Conservation (phyloP, 2,113 vertebrate genomes). For the Mystacornis crossleyi region DNA sequence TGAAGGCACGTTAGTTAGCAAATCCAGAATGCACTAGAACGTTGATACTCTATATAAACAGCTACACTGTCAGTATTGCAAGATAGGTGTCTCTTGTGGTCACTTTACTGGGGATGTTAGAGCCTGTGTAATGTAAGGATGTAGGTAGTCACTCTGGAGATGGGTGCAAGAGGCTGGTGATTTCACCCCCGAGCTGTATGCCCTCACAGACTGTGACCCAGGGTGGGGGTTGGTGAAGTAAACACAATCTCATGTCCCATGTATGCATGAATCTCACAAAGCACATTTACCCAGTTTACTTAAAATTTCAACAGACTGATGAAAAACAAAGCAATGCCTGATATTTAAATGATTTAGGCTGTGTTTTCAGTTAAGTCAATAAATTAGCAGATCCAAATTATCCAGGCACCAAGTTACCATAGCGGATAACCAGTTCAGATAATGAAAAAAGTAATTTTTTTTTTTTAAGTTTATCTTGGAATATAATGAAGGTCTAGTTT, state of each 20-base stretch:
- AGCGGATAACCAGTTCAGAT: background rate
- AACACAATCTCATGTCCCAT: background rate
- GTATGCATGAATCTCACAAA: background rate
- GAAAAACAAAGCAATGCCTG: background rate
- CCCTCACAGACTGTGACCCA: background rate
- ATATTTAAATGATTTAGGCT: background rate
- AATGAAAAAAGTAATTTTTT: background rate
- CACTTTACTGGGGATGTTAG: too few relatives aligned
- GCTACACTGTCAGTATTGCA: background rate
- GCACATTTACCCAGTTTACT: background rate
- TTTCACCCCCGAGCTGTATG: background rate
- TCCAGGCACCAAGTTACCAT: background rate
- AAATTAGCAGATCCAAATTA: background rate
- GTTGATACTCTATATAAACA: background rate
- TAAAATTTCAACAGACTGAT: background rate
- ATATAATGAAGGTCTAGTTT: background rate
- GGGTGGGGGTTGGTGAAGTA: background rate
- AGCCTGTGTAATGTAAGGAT: background rate
- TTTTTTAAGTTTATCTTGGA: background rate
- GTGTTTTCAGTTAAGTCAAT: background rate
- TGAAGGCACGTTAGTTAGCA: accelerated
- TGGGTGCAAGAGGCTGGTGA: background rate
- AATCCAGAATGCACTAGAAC: background rate
- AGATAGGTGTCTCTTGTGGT: background rate
- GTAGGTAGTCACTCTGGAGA: background rate